A percentile compares a stretch with the other conserved stretches of the same genome.
Evolutionary conservation across 2,113 vertebrate genomes (phyloP).

Genomic region (Paramisgurnus dabryanus): DNA sequence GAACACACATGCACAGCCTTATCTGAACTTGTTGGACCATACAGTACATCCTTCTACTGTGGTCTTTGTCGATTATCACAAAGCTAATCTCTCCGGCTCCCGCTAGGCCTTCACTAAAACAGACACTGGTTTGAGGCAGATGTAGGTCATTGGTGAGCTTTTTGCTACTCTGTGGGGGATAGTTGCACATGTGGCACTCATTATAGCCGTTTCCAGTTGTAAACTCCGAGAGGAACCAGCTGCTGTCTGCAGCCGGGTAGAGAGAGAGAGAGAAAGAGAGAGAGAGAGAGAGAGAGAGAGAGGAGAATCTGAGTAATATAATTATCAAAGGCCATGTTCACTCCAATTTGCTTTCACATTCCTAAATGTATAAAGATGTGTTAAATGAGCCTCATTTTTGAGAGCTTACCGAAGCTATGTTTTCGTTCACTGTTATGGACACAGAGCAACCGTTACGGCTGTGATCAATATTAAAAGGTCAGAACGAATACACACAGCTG

Average conservation of each 20-base stretch:
- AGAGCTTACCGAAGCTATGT: conserved; percentile 38
- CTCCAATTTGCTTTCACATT: conserved; percentile 52
- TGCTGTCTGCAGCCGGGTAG: conserved; percentile 64
- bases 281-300: conserved; percentile 4
- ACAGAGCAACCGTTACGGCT: conserved; percentile 44
- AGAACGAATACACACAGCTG: conserved; percentile 60
- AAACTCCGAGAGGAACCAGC: conserved; percentile 69
- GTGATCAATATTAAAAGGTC: conserved; percentile 41
- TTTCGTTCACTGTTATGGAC: conserved; percentile 53
- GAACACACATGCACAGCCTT: background rate
- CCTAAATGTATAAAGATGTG: conserved; percentile 58
- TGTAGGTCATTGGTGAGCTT: conserved; percentile 64
- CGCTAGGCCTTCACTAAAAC: conserved; percentile 53
- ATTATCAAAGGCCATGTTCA: conserved; percentile 66
- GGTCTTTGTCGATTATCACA: conserved; percentile 57
- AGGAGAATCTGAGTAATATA: conserved; percentile 60
- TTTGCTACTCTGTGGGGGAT: conserved; percentile 65
- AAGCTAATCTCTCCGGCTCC: conserved; percentile 44
- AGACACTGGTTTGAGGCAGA: conserved; percentile 63
- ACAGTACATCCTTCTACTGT: conserved; percentile 33
- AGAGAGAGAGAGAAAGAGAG: conserved; percentile 56
- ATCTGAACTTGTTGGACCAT: background rate
- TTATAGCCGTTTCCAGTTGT: conserved; percentile 78
- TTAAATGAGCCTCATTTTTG: conserved; percentile 55
- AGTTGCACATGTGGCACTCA: conserved; percentile 76